Evolutionary conservation across 1,140 invertebrate genomes (phyloP).

Genomic region (Mylabris phalerata): DNA sequence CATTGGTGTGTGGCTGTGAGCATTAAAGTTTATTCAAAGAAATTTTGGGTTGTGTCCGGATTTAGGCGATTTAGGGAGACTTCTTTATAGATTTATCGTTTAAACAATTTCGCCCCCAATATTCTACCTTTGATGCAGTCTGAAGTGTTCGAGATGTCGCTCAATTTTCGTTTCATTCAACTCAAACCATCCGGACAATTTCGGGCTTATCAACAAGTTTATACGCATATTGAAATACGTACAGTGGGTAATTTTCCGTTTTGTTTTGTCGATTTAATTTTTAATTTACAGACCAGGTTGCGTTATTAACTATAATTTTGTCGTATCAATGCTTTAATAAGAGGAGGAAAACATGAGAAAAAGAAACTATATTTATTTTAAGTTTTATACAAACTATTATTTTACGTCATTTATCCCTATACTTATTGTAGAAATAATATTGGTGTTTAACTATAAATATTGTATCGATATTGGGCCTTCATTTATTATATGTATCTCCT

Average conservation of each 20-base stretch:
- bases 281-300: too few species aligned
- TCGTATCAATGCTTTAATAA: constrained; percentile 3
- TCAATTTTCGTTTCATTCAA: constrained; percentile 9
- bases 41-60: constrained; percentile 28
- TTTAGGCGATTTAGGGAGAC: constrained; percentile 23
- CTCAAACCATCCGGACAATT: constrained; percentile 8
- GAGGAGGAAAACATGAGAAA: background rate
- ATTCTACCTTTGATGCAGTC: constrained; percentile 9
- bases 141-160: constrained; percentile 21
- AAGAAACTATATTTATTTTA: constrained; percentile 7
- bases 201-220: constrained; percentile 1
- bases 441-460: constrained; percentile 11
- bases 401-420: constrained; percentile 12
- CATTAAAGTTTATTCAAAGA: constrained; percentile 21
- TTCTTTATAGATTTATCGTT: constrained; percentile 2
- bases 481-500: background rate
- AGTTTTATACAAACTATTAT: constrained; percentile 12
- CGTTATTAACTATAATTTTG: too few species aligned
- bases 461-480: constrained; percentile 12
- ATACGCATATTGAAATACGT: constrained; percentile 15
- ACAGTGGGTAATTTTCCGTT: background rate
- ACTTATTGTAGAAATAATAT: constrained; percentile 15
- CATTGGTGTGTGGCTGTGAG: constrained; percentile 39
- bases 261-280: too few species aligned
- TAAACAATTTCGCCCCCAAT: too few species aligned